Percentiles rank a stretch among this genome's conserved stretches.
Conservation (phyloP, 1,140 invertebrate species). For the Pseudomyrmex gracilis region DNA sequence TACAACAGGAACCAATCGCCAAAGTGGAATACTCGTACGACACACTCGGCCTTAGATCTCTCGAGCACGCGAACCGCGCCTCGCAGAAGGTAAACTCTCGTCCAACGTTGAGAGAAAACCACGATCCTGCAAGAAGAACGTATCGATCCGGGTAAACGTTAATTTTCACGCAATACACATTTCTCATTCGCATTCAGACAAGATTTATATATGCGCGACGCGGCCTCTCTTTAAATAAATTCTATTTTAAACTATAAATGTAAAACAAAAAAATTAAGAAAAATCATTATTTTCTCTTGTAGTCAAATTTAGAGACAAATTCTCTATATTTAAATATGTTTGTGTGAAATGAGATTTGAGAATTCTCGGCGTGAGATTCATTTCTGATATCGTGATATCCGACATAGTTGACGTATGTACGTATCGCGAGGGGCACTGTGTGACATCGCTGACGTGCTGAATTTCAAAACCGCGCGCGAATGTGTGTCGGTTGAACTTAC, state of each 20-base stretch:
- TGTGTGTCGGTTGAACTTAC: background rate
- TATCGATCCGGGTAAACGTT: background rate
- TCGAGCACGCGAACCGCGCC: slow-evolving; percentile 83
- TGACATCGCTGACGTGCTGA: background rate
- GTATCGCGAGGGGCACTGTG: too few species aligned
- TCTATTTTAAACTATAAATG: background rate
- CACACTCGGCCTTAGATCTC: slow-evolving; percentile 68
- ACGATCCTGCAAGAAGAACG: slow-evolving; percentile 78
- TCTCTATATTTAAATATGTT: background rate
- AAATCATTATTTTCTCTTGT: too few species aligned
- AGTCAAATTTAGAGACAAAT: background rate
- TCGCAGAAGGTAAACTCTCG: slow-evolving; percentile 86
- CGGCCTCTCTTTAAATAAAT: too few species aligned
- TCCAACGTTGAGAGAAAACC: slow-evolving; percentile 83
- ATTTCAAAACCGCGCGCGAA: background rate
- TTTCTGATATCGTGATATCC: slow-evolving; percentile 4
- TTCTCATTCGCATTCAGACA: background rate
- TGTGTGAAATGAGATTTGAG: slow-evolving; percentile 37
- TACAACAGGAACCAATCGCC: slow-evolving; percentile 84
- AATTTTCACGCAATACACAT: background rate
- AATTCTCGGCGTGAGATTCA: background rate
- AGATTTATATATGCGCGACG: background rate
- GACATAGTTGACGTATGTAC: too few species aligned
- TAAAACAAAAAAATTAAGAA: too few species aligned
- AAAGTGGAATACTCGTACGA: slow-evolving; percentile 74